Evolutionary conservation across 2,113 vertebrate genomes (phyloP).

Genomic region (Calidris pygmaea): DNA sequence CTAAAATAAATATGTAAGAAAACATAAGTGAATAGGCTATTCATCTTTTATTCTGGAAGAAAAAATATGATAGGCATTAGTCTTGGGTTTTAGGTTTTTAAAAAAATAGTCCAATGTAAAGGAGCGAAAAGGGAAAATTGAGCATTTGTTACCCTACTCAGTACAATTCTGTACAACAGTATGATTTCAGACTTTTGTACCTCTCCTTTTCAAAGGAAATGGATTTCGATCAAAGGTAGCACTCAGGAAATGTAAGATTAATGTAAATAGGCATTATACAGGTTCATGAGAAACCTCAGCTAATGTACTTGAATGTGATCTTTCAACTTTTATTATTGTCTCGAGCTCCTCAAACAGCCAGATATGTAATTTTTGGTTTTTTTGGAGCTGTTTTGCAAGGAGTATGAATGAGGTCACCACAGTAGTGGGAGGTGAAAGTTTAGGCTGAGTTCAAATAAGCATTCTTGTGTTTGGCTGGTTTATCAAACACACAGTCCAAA

Average conservation of each 20-base stretch:
- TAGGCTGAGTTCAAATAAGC: neutral
- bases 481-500: neutral
- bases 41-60: neutral
- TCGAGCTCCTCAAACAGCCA: neutral
- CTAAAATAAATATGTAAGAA: neutral
- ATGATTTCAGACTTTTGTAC: neutral
- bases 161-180: neutral
- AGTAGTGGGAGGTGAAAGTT: neutral
- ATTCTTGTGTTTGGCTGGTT: neutral
- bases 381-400: neutral
- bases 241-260: constrained; percentile 29
- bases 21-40: neutral
- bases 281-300: neutral
- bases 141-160: neutral
- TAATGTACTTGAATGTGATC: neutral
- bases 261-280: neutral
- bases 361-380: neutral
- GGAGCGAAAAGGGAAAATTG: neutral
- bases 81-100: neutral
- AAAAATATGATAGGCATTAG: neutral
- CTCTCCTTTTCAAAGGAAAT: neutral
- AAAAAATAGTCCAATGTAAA: neutral
- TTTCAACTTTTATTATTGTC: neutral
- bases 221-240: constrained; percentile 12
- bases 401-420: neutral